A percentile compares a stretch with the other conserved stretches of the same genome.
Evolutionary conservation across 1,140 invertebrate genomes (phyloP).

Genomic region (Hestina assimilis): DNA sequence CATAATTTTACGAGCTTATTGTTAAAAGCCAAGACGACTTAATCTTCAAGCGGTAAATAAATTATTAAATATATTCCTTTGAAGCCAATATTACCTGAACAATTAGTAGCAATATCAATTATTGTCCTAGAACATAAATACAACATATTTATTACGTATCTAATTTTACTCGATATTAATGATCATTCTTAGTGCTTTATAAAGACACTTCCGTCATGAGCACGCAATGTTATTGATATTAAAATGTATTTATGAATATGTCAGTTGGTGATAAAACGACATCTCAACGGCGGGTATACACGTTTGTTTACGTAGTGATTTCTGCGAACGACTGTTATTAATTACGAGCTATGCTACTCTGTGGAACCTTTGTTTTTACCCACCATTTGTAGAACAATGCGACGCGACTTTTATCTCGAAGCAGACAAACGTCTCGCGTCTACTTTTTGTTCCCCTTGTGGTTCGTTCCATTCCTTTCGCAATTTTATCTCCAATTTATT

Average conservation of each 20-base stretch:
- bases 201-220: conserved; percentile 41
- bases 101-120: too few relatives aligned
- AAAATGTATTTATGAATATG: conserved; percentile 57
- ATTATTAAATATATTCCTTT: too few relatives aligned
- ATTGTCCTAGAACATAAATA: too few relatives aligned
- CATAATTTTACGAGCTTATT: too few relatives aligned
- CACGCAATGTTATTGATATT: conserved; percentile 50
- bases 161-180: conserved; percentile 14
- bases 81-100: too few relatives aligned
- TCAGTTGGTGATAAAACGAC: conserved; percentile 55
- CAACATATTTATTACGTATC: too few relatives aligned
- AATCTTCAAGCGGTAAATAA: too few relatives aligned
- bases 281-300: conserved; percentile 42
- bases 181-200: conserved; percentile 14
- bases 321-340: conserved; percentile 67
- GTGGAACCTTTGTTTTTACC: conserved; percentile 60
- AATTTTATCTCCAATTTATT: conserved; percentile 61
- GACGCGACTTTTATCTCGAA: conserved; percentile 59
- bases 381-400: conserved; percentile 68
- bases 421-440: conserved; percentile 46
- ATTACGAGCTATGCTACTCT: conserved; percentile 56
- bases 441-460: conserved; percentile 44
- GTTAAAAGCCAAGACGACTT: too few relatives aligned
- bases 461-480: conserved; percentile 30
- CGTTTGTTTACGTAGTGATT: conserved; percentile 53